Evolutionary conservation across 2,888 invertebrate species (phyloP).

Genomic region (Poecilobothrus nobilitatus): DNA sequence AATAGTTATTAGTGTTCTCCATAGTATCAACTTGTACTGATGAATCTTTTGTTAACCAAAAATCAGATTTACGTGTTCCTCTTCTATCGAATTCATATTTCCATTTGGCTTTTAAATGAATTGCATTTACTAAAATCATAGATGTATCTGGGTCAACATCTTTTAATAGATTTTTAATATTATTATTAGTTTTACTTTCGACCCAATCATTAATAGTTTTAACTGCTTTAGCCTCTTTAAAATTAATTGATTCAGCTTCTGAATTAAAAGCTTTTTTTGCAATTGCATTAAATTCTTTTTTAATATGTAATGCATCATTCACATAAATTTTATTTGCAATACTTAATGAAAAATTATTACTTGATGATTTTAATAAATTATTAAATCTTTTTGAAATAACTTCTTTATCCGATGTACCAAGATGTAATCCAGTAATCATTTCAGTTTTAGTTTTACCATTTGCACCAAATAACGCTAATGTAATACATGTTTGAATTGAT

Average conservation of each 20-base stretch:
- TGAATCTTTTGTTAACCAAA: constrained; percentile 51
- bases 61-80: constrained; percentile 53
- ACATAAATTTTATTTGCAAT: constrained; percentile 68
- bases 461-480: constrained; percentile 64
- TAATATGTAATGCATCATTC: constrained; percentile 48
- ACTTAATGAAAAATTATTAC: constrained; percentile 34
- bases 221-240: constrained; percentile 47
- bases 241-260: constrained; percentile 55
- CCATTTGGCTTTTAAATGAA: constrained; percentile 82
- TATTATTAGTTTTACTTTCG: constrained; percentile 66
- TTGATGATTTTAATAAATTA: constrained; percentile 26
- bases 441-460: constrained; percentile 44
- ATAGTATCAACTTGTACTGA: constrained; percentile 58
- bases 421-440: constrained; percentile 27
- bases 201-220: constrained; percentile 72
- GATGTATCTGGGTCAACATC: constrained; percentile 51
- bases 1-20: constrained; percentile 48
- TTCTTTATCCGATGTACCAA: constrained; percentile 25
- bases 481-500: constrained; percentile 62
- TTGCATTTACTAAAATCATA: constrained; percentile 70
- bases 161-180: constrained; percentile 69
- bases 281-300: constrained; percentile 49
- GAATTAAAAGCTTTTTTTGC: constrained; percentile 56
- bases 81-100: constrained; percentile 52
- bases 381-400: constrained; percentile 30